These are phyloP conservation scores for Diplosoma virens DNA, from an alignment of 23 tunicate species.

Conservation along the genomic window DNA sequence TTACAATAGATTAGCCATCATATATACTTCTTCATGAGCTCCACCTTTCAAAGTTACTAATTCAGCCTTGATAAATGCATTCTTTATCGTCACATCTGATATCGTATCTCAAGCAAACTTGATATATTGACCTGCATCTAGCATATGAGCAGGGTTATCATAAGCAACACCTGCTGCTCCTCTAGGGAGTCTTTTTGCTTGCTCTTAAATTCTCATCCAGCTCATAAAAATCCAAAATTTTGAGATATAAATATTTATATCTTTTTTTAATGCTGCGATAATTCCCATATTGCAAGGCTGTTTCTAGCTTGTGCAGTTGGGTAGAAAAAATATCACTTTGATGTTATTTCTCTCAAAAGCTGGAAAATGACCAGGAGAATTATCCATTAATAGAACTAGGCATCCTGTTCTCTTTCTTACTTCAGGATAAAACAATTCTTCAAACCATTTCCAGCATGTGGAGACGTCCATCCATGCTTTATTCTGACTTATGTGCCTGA, in stretches of 20 bases:
- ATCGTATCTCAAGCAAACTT: constrained; percentile 9
- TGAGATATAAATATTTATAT: too few relatives aligned
- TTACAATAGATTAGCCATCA: constrained; percentile 26
- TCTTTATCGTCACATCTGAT: constrained; percentile 27
- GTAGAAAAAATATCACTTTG: constrained; percentile 40
- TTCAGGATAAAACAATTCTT: constrained; percentile 25
- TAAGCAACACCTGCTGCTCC: constrained; percentile 13
- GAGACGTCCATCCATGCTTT: constrained; percentile 48
- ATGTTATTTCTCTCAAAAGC: constrained; percentile 33
- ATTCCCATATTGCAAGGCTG: constrained; percentile 49
- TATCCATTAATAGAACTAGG: constrained; percentile 31
- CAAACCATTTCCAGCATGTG: constrained; percentile 36
- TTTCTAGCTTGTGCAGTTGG: constrained; percentile 44
- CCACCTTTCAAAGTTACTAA: constrained; percentile 26
- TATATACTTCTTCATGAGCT: background rate
- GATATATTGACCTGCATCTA: constrained; percentile 27
- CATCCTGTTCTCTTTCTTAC: constrained; percentile 46
- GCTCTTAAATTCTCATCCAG: constrained; percentile 21
- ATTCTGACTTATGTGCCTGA: constrained; percentile 17
- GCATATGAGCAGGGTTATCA: constrained; percentile 41
- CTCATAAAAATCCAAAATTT: constrained; percentile 12
- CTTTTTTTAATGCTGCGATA: constrained; percentile 40
- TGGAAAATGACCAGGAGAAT: constrained; percentile 40
- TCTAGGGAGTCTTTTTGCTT: constrained; percentile 15
- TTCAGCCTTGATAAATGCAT: constrained; percentile 27